A percentile compares a stretch with the other conserved stretches of the same genome.
phyloP scores from a whole-genome alignment of 2,888 invertebrate genomes.

The Cryptophagus acutangulus region DNA sequence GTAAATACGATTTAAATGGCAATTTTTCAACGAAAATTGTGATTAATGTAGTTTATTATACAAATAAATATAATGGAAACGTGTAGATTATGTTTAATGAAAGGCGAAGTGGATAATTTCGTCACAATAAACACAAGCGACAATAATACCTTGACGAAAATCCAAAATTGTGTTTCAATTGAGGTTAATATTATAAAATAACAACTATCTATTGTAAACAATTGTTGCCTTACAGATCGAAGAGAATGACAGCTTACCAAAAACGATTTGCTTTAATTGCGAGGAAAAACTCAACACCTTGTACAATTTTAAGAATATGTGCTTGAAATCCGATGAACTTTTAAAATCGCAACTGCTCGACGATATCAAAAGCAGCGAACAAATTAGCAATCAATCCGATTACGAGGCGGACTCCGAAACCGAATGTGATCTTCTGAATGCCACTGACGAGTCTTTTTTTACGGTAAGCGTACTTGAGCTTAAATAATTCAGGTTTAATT shows the following conservation, averaged over 20 bases:
- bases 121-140: constrained; percentile 29
- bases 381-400: constrained; percentile 8
- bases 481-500: background rate
- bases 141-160: constrained; percentile 31
- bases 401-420: constrained; percentile 10
- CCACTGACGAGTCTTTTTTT: background rate
- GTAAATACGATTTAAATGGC: no score
- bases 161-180: constrained; percentile 34
- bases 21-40: no score
- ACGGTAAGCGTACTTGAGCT: background rate
- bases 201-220: constrained; percentile 12
- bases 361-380: constrained; percentile 11
- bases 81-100: constrained; percentile 37
- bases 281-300: constrained; percentile 33
- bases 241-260: constrained; percentile 27
- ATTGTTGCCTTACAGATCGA: no score
- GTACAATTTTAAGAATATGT: constrained; percentile 32
- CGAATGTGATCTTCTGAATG: constrained; percentile 9
- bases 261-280: constrained; percentile 30
- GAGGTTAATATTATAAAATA: constrained; percentile 19
- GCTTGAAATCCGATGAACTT: constrained; percentile 31
- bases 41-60: constrained; percentile 1
- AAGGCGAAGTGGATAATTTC: constrained; percentile 25
- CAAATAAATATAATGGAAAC: constrained; percentile 21
- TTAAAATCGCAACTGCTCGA: constrained; percentile 17